phyloP scores from a whole-genome alignment of 2,888 invertebrate genomes.

The Polietes domitor region DNA sequence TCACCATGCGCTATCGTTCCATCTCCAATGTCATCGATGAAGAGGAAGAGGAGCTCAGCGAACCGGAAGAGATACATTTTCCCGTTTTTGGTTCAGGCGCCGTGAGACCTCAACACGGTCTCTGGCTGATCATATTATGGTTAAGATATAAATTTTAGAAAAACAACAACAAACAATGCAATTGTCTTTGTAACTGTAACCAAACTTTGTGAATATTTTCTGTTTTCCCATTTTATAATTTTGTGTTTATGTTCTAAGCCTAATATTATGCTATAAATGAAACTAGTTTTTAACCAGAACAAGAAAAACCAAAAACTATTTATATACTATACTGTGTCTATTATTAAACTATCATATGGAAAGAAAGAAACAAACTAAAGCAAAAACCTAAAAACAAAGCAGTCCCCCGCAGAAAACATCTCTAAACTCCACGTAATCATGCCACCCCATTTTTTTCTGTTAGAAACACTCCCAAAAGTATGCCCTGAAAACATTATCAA shows the following conservation, averaged over 20 bases:
- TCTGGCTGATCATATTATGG: slow-evolving; percentile 30
- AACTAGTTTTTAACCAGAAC: slow-evolving; percentile 44
- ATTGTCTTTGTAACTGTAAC: slow-evolving; percentile 4
- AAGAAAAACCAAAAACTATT: slow-evolving; percentile 41
- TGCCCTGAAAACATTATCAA: slow-evolving; percentile 51
- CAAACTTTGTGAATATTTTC: slow-evolving; percentile 33
- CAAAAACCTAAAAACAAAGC: background rate
- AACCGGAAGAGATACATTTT: slow-evolving; percentile 81
- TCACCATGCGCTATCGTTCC: slow-evolving; percentile 80
- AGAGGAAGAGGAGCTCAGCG: slow-evolving; percentile 80
- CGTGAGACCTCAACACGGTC: background rate
- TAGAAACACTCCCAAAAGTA: slow-evolving; percentile 35
- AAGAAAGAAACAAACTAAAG: slow-evolving; percentile 39
- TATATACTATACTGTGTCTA: slow-evolving; percentile 62
- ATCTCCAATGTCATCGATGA: slow-evolving; percentile 80
- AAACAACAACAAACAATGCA: slow-evolving; percentile 28
- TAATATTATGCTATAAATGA: slow-evolving; percentile 36
- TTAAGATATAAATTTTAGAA: slow-evolving; percentile 52
- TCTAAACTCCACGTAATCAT: background rate
- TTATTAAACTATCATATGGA: slow-evolving; percentile 69
- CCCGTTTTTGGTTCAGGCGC: slow-evolving; percentile 77
- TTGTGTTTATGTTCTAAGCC: slow-evolving; percentile 23
- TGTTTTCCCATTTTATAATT: background rate
- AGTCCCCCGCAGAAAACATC: background rate
- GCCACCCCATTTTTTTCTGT: background rate